Conservation (phyloP, 2,113 vertebrate species). For the Phylloscopus trochilus region DNA sequence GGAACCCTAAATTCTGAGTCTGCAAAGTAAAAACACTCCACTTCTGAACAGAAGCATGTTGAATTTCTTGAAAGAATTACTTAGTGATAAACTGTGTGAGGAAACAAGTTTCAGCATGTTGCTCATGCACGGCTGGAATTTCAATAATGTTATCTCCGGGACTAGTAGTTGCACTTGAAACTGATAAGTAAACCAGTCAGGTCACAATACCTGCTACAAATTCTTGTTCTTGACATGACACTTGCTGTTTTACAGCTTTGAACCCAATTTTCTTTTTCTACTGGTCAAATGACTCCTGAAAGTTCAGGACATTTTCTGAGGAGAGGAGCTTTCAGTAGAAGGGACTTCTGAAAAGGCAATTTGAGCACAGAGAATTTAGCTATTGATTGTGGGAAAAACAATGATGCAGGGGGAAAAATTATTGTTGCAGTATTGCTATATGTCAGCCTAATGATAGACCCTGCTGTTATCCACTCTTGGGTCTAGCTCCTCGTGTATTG, state of each 20-base stretch:
- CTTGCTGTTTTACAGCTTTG: not conserved
- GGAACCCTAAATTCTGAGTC: not conserved
- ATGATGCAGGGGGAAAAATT: accelerated
- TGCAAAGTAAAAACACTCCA: not conserved
- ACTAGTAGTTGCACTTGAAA: conserved; percentile 24
- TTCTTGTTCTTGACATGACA: not conserved
- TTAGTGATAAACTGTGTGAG: not conserved
- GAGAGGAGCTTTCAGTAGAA: not conserved
- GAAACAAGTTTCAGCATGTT: conserved; percentile 23
- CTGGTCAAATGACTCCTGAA: not conserved
- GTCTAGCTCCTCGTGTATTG: not conserved
- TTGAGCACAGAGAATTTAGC: not conserved
- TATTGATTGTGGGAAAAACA: not conserved
- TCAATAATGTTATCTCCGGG: not conserved
- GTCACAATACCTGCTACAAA: not conserved
- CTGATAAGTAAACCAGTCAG: conserved; percentile 13
- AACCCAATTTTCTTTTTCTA: not conserved
- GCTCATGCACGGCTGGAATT: conserved; percentile 20
- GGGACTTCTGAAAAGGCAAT: not conserved
- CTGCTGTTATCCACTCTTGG: not conserved
- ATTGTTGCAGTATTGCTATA: not conserved
- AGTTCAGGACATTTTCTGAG: not conserved
- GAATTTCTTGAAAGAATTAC: not conserved
- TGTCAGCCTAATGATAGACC: not conserved
- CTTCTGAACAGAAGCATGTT: not conserved